Base-by-base conservation (phyloP, 2,888 invertebrate genomes). In the Lasioglossum morio region DNA sequence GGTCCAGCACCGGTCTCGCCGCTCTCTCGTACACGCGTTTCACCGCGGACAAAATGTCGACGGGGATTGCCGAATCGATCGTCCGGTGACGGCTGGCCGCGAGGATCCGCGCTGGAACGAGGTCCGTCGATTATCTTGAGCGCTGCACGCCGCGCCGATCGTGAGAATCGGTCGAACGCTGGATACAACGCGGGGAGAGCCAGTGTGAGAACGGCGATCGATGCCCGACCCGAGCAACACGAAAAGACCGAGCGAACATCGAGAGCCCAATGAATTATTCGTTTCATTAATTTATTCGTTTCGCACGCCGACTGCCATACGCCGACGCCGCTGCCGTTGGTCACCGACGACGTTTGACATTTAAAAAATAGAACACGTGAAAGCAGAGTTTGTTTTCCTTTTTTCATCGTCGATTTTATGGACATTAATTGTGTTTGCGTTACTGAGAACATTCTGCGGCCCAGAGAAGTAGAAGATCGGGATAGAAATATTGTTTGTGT, bases 31-130 rank as follows among this genome's bases (percentile, higher is more conserved):
- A 70, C 84, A 53, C 80, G 84, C 79, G 82, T 81, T 81, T 87
- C 84, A 79, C 72, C 69, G 81, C 87, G 80, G 77, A 88, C 85
- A 76, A 87, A 88, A 90, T 77, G 87, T 88, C 87, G 85, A 78
- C 78, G 81, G 60, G 60, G 70, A 87, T 77, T 46, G 82, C 34
- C 76, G 72, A 81, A 88, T 88, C 88, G 88, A 86, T 87, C 81
- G 83, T 23, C 74, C 30, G 63, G 27, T 70, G 14, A 69, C 66
- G 66, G 34, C 66, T 23, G 37, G 37, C 37, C 66, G 53, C 66
- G 73, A 34, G n/a, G 66, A 72, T 81, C 74, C 75, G 70, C 66
- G 40, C 37, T 43, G 34, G 53, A 74, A 74, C 69, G 69, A 53
- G 43, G 81, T 48, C 43, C 23, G 23, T 19, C 63, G 83, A 81